Evolutionary conservation across 2,113 vertebrate species (phyloP), one percentile per base, ranked within the genome.

Genomic region (Cervus canadensis): DNA sequence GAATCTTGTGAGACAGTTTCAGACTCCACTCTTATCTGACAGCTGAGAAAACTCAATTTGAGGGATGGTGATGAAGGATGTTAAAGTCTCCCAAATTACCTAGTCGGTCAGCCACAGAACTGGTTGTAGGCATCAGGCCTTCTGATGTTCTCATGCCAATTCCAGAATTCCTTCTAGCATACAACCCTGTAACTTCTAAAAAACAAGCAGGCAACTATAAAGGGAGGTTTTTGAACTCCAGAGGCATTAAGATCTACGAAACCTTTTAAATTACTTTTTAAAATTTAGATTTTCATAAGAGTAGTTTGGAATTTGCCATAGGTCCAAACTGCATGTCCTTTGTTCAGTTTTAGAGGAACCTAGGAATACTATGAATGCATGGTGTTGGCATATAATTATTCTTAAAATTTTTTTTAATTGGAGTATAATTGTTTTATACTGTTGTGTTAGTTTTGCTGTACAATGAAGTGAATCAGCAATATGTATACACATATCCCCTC

Each of bases 241-340:
- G 89, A 95, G 71, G 19, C 88, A 95, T 40, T 30, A 43, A 83
- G 33, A 95, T 50, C 56, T 71, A 79, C 82, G 30, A 36, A 78
- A 36, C 8, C 3, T 43, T 76, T n/a, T 83, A 23, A 62, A 64
- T 48, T 28, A 78, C 25, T 48, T 92, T 89, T 86, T 60, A 85
- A 93, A 88, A 93, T 33, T 50, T 13, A 74, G 28, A 90, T 83
- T 92, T 90, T 84, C 62, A 45, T 3, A 89, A 74, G 28, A 40
- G 11, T 57, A 54, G 54, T 67, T 81, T 74, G 67, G 33, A 95
- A 87, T 94, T 78, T 87, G 71, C n/a, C 43, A 56, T 9, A 62
- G 57, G 48, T 13, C 19, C 78, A 71, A 86, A 92, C 14, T 74
- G 9, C 43, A 56, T 30, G 54, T 3, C 43, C 8, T 74, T 40